Conservation (phyloP, 2,113 vertebrate genomes). For the Pogona vitticeps region DNA sequence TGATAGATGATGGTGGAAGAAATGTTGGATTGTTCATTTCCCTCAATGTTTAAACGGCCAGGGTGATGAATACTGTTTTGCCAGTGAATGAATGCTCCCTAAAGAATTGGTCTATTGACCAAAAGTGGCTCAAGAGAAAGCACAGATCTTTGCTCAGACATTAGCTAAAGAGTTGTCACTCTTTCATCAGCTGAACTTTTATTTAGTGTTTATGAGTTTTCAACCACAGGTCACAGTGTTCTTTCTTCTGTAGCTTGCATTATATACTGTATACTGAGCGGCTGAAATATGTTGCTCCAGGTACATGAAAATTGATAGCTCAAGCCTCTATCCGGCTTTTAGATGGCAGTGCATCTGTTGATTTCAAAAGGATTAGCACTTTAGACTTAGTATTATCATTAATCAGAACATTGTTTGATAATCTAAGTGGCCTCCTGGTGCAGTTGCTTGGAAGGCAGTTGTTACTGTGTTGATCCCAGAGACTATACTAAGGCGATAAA, state of each 20-base stretch:
- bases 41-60: constrained; percentile 44
- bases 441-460: not conserved
- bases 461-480: not conserved
- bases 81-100: constrained; percentile 57
- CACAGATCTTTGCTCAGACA: constrained; percentile 40
- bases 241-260: constrained; percentile 41
- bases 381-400: not conserved
- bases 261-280: constrained; percentile 22
- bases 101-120: constrained; percentile 52
- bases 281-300: constrained; percentile 20
- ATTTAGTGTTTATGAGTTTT: constrained; percentile 37
- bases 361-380: constrained; percentile 10
- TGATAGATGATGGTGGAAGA: constrained; percentile 25
- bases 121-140: constrained; percentile 50
- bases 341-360: not conserved
- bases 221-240: constrained; percentile 38
- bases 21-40: constrained; percentile 56
- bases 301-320: not conserved
- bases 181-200: constrained; percentile 9
- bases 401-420: constrained; percentile 11
- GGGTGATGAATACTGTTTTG: constrained; percentile 51
- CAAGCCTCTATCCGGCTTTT: not conserved
- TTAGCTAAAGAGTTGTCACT: constrained; percentile 16
- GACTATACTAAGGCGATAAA: not conserved
- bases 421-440: not conserved